Evolutionary conservation across 2,113 vertebrate species (phyloP).

Genomic region (Stigmatopora argus): DNA sequence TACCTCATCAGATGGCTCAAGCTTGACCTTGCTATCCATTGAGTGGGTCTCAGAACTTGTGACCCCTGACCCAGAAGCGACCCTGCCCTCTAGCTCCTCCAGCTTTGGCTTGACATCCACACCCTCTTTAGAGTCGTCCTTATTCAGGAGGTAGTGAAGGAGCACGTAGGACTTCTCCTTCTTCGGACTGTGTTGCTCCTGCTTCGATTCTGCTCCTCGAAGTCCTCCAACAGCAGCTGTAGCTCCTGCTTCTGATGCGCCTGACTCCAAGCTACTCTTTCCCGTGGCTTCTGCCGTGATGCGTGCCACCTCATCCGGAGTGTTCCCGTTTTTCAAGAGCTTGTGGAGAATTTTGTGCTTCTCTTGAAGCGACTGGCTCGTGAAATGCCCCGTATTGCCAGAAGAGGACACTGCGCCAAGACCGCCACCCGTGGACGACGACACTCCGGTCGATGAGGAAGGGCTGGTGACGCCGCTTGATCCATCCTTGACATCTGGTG

Average conservation of each 20-base stretch:
- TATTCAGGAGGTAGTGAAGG: constrained; percentile 90
- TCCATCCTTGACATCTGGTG: constrained; percentile 80
- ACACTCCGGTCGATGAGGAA: constrained; percentile 85
- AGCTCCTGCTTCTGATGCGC: constrained; percentile 77
- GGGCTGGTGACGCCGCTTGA: constrained; percentile 78
- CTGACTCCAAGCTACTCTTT: constrained; percentile 73
- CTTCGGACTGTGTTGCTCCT: constrained; percentile 91
- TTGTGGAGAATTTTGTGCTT: constrained; percentile 98
- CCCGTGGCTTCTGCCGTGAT: constrained; percentile 96
- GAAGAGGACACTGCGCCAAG: constrained; percentile 77
- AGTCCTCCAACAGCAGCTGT: constrained; percentile 51
- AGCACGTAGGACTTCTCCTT: constrained; percentile 90
- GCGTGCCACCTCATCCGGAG: constrained; percentile 92
- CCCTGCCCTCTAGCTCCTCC: constrained; percentile 77
- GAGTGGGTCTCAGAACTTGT: constrained; percentile 71
- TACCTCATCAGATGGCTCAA: constrained; percentile 87
- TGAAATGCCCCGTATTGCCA: constrained; percentile 61
- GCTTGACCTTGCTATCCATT: constrained; percentile 81
- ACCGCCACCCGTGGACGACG: constrained; percentile 78
- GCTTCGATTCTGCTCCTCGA: constrained; percentile 72
- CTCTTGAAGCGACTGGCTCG: constrained; percentile 83
- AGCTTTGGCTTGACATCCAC: constrained; percentile 81
- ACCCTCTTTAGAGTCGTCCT: constrained; percentile 85
- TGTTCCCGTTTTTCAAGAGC: constrained; percentile 92
- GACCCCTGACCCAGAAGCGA: constrained; percentile 64